phyloP scores from a whole-genome alignment of 30 jellyfish, hydroid and myxozoan species.

The Euphysa ruthae region DNA sequence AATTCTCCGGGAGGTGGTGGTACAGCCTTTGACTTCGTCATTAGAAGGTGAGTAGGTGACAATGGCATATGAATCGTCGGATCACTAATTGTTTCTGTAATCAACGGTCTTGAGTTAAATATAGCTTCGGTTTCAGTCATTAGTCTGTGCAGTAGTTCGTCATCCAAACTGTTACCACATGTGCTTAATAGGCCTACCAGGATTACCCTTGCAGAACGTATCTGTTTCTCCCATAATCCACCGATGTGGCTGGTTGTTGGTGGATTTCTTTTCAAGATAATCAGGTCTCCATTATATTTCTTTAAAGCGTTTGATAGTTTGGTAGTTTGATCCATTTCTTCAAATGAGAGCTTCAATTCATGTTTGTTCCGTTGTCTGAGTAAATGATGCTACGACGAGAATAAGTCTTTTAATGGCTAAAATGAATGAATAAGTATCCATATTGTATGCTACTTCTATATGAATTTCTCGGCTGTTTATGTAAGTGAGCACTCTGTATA shows the following conservation, averaged over 20 bases:
- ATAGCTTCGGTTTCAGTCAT: constrained; percentile 28
- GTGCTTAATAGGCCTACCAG: constrained; percentile 18
- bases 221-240: constrained; percentile 13
- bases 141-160: constrained; percentile 18
- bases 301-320: background rate
- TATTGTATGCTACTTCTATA: no score
- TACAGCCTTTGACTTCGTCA: constrained; percentile 11
- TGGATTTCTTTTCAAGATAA: no score
- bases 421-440: no score
- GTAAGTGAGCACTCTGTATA: no score
- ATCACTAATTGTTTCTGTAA: constrained; percentile 17
- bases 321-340: background rate
- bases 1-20: constrained; percentile 26
- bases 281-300: background rate
- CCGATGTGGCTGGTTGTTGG: constrained; percentile 17
- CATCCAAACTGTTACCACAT: constrained; percentile 13
- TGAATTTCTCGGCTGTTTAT: no score
- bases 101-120: constrained; percentile 16
- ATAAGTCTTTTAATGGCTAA: no score
- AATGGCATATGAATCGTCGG: background rate
- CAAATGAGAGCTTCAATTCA: background rate
- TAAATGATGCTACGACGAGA: no score
- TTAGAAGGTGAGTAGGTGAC: constrained; percentile 8
- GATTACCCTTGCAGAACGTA: constrained; percentile 3
- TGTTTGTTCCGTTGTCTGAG: no score